Evolutionary conservation across 2,888 invertebrate species (phyloP), one percentile per base, ranked within the genome.

Genomic region (Xanthostigma xanthostigma): DNA sequence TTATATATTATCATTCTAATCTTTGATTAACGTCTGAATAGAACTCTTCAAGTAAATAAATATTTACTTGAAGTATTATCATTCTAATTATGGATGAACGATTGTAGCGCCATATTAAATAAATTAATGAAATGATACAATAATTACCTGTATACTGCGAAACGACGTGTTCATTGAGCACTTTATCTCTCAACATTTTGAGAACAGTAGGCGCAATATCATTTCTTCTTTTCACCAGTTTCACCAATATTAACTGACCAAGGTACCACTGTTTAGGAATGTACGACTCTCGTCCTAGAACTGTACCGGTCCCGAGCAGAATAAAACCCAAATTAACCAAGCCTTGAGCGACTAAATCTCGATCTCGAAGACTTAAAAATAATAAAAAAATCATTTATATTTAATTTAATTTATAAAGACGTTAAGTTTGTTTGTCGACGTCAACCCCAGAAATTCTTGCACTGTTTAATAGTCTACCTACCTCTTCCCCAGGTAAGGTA

Each of bases 221-320:
- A 40, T 71, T 68, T 53, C 76, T 72, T 55, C 72, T 74, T 48
- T 73, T 73, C 44, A 78, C 69, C 42, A 81, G 68, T 59, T 74
- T 75, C 37, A 74, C 68, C 6, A 81, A 57, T 54, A 80, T 76
- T 50, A 69, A 65, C 14, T 69, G 70, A 1, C 79, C 80, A 51
- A 78, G 60, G 44, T 54, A 55, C 67, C 72, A 72, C 11, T 73
- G 63, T 52, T 61, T 62, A 51, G 67, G 64, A 12, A 63, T 64
- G 38, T 64, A 60, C 35, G 53, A 46, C 49, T 62, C 60, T 48
- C 56, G 58, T 34, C 66, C 66, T 48, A 63, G 52, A 35, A 54
- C 53, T 36, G 62, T 56, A 17, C 60, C 60, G 11, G 62, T 58
- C 48, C 60, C 62, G 42, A 71, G 57, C 42, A 72, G 58, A 14